Evolutionary conservation across 2,797 vertebrate genomes (phyloP), one percentile per base, ranked within the genome.

Genomic region (Betta splendens): DNA sequence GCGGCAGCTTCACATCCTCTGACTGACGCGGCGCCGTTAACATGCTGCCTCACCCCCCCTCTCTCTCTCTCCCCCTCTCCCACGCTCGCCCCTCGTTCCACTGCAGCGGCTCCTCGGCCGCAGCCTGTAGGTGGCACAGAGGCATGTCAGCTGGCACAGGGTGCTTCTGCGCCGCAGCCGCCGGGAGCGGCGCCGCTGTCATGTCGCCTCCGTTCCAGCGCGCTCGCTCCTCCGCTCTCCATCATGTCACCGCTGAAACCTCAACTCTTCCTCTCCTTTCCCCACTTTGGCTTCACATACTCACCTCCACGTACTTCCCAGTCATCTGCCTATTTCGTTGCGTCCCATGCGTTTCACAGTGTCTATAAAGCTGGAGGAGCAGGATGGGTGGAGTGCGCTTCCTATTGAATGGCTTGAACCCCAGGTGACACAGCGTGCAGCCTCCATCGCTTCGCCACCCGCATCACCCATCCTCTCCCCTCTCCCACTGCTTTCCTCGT

Each of bases 131-230:
- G 69, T 81, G 72, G 61, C 63, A 77, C 3, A 38, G 52, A 74
- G 66, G 58, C 73, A 72, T 77, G 55, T 45, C 61, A 83, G 85
- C 80, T 72, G 73, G 64, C 64, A 52, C 51, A 60, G 74, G 69
- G 71, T 58, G 72, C 50, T 69, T 70, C 54, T 80, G 69, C 74
- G 76, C 66, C 29, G 54, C 63, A 71, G 70, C 67, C 46, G 7
- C 62, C 69, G 43, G 74, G 77, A 84, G 84, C 72, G 69, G 72
- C 67, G 68, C 60, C 11, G 36, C 67, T 71, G 75, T 83, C 77
- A 50, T 38, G 53, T 77, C 55, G 52, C 57, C 62, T 72, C 62
- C 56, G 56, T 74, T 81, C 58, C 63, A 44, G 59, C 57, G 7
- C 64, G 13, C 64, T 64, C 61, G 56, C 58, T 7, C 35, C 35